phyloP scores from a whole-genome alignment of 2,797 vertebrate species.

The Peromyscus aztecus region DNA sequence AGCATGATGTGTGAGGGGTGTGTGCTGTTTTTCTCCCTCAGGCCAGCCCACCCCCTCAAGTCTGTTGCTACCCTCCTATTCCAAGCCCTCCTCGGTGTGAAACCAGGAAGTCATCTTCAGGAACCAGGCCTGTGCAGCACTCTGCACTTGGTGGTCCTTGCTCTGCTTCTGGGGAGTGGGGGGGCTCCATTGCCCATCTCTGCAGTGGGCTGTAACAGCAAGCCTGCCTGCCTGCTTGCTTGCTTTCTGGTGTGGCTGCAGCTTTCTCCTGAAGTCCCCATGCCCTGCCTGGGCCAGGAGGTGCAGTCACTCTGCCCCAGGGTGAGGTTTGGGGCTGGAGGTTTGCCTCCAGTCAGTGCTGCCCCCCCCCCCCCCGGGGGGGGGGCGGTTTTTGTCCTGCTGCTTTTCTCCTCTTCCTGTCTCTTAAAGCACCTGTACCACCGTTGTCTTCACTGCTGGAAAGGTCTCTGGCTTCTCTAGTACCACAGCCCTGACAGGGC shows the following conservation, averaged over 20 bases:
- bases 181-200: no score
- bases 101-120: not conserved
- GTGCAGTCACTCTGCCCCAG: no score
- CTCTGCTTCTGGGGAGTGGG: no score
- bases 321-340: not conserved
- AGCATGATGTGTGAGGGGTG: not conserved
- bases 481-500: rapidly evolving
- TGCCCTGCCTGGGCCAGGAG: rapidly evolving
- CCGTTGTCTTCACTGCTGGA: rapidly evolving
- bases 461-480: rapidly evolving
- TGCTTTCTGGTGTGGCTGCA: not conserved
- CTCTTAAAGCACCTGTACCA: no score
- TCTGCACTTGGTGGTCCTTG: rapidly evolving
- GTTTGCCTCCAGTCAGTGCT: not conserved
- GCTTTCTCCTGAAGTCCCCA: rapidly evolving
- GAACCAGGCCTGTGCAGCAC: not conserved
- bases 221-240: not conserved
- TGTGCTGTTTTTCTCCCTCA: no score
- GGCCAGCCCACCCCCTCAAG: not conserved
- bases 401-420: no score
- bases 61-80: not conserved
- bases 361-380: rapidly evolving
- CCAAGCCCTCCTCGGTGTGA: not conserved
- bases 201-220: no score
- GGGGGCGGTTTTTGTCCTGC: no score